A percentile compares a stretch with the other conserved stretches of the same genome.
Evolutionary conservation across 2,113 vertebrate species (phyloP).

Genomic region (Arothron firmamentum): DNA sequence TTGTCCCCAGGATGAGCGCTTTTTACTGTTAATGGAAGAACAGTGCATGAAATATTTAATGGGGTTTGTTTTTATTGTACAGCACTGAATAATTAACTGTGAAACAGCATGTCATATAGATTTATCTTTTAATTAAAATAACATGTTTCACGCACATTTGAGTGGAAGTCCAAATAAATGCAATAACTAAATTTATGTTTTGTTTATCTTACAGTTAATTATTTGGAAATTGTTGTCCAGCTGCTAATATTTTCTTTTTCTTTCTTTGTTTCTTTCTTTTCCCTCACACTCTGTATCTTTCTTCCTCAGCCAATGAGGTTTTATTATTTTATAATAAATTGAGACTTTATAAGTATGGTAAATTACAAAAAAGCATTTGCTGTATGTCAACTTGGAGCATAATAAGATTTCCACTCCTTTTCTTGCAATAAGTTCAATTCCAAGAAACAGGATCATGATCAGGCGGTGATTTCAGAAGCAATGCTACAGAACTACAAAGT

Average conservation of each 20-base stretch:
- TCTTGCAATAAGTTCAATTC: too few relatives aligned
- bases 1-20: constrained; percentile 92
- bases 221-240: constrained; percentile 99
- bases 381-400: neutral
- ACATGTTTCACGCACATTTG: constrained; percentile 99
- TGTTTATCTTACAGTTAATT: constrained; percentile 99
- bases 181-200: constrained; percentile 99
- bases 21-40: constrained; percentile 99
- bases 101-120: constrained; percentile 99
- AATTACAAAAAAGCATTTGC: constrained; percentile 49
- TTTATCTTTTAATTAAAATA: constrained; percentile 99
- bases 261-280: constrained; percentile 78
- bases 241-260: constrained; percentile 77
- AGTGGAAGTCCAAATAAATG: constrained; percentile 99
- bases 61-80: constrained; percentile 99
- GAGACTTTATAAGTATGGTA: constrained; percentile 69
- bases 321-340: constrained; percentile 79
- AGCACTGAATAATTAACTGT: constrained; percentile 99
- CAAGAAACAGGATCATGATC: too few relatives aligned
- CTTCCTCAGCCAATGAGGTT: constrained; percentile 89
- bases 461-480: too few relatives aligned
- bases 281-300: constrained; percentile 74
- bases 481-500: too few relatives aligned
- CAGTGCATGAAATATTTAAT: constrained; percentile 99
- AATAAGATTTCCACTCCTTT: too few relatives aligned